Conservation (phyloP, 2,888 invertebrate genomes). For the Coelinius sp. region DNA sequence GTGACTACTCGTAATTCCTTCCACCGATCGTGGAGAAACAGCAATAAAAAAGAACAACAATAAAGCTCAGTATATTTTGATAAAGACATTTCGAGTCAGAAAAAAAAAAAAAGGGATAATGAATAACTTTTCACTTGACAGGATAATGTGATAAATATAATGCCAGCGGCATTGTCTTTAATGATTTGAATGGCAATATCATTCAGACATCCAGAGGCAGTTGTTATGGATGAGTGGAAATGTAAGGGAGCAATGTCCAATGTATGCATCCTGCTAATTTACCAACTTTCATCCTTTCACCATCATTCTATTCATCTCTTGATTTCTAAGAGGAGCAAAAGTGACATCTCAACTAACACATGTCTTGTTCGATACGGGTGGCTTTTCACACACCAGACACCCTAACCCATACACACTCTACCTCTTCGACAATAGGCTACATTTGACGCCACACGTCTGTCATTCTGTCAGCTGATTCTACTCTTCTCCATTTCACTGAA, state of each 20-base stretch:
- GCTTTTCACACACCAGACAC: background rate
- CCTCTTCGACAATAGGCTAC: background rate
- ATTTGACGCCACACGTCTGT: background rate
- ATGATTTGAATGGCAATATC: background rate
- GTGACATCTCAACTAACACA: background rate
- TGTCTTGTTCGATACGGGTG: background rate
- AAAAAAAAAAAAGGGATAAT: background rate
- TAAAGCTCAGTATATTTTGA: no score
- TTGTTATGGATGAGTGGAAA: background rate
- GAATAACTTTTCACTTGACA: background rate
- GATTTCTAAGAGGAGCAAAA: background rate
- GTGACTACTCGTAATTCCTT: background rate
- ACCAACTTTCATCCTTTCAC: background rate
- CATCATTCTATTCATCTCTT: constrained; percentile 2
- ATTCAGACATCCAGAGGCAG: background rate
- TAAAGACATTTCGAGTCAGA: background rate
- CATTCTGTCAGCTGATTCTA: background rate
- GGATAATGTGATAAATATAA: no score
- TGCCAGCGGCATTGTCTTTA: background rate
- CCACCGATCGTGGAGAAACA: background rate
- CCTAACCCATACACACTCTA: background rate
- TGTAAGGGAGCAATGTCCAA: background rate
- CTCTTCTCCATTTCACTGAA: constrained; percentile 11
- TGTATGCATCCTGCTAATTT: constrained; percentile 1
- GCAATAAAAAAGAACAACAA: background rate